Base-by-base conservation (phyloP, 1,140 invertebrate genomes). In the Colletes latitarsis region DNA sequence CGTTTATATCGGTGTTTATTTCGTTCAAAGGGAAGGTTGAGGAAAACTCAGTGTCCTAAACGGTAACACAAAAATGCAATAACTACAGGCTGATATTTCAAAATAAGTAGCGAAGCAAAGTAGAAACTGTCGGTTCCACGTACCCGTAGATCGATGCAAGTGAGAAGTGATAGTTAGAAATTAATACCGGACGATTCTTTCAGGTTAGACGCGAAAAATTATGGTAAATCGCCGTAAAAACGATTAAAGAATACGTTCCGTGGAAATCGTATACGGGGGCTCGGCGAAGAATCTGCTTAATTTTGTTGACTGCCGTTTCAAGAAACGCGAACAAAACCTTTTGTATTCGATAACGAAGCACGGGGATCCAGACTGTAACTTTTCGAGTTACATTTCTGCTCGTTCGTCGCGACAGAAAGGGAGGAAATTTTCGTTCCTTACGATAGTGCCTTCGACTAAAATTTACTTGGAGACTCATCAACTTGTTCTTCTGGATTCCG, bases 361-460 rank as follows among this genome's bases (percentile, higher is more conserved):
- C 30, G 30, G 30, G 30, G 30, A 30, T 30, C 30, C 30, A 30
- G 30, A 1, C 30, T 30, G 30, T 30, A 30, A 30, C 30, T 30
- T 30, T 9, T 4, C 5, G 43, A 43, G 43, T 43, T 43, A 5
- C 43, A 9, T 43, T 9, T 43, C 43, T 43, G 43, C 43, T 43
- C 43, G 43, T 43, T 43, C 43, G n/a, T n/a, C n/a, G n/a, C n/a
- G 43, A 43, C 43, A 9, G 43, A 9, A 9, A 68, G 4, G 15
- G 46, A 4, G 46, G 1, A 68, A 10, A 72, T 72, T 85, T 81
- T 64, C 19, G 49, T 80, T 83, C 43, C 71, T 30, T 72, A 63
- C 58, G 74, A 83, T 55, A 83, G 82, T 85, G 82, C 76, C 82
- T 85, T 85, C 57, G 63, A 85, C 57, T 53, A 39, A 77, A 82